Conservation (phyloP, 2,113 vertebrate genomes). For the Sinosuthora webbiana region DNA sequence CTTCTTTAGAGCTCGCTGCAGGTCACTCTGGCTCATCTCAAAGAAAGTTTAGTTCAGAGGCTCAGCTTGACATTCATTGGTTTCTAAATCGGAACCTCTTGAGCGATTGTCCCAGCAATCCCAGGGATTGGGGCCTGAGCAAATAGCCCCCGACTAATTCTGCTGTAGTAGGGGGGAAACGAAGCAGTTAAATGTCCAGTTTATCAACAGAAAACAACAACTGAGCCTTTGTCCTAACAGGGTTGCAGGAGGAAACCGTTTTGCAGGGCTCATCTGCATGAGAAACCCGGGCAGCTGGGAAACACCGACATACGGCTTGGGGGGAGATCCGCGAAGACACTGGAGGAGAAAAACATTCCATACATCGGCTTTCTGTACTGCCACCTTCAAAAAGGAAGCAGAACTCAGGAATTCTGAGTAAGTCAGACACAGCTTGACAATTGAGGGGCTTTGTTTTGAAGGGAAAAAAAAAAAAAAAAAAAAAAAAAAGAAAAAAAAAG, state of each 20-base stretch:
- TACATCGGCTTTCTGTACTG: not conserved
- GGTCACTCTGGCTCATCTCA: conserved; percentile 53
- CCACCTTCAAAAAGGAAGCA: not conserved
- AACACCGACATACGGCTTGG: not conserved
- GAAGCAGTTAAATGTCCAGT: conserved; percentile 35
- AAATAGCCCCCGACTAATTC: conserved; percentile 40
- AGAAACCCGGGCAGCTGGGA: conserved; percentile 35
- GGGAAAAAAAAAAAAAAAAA: accelerated
- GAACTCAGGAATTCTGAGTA: not conserved
- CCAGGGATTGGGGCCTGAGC: conserved; percentile 6
- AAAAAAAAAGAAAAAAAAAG: too few species aligned
- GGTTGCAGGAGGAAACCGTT: conserved; percentile 19
- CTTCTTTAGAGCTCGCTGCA: conserved; percentile 30
- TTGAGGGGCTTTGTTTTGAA: not conserved
- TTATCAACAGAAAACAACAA: conserved; percentile 59
- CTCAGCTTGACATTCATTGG: conserved; percentile 29
- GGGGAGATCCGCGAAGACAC: not conserved
- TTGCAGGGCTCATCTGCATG: not conserved
- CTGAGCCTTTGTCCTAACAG: conserved; percentile 46
- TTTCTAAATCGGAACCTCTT: conserved; percentile 48
- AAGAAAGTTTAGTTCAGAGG: conserved; percentile 49
- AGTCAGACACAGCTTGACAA: not conserved
- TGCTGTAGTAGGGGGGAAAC: conserved; percentile 40
- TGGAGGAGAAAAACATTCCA: not conserved
- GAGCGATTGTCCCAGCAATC: conserved; percentile 1